phyloP scores from a whole-genome alignment of 2,797 vertebrate species.

The Tapirus indicus region DNA sequence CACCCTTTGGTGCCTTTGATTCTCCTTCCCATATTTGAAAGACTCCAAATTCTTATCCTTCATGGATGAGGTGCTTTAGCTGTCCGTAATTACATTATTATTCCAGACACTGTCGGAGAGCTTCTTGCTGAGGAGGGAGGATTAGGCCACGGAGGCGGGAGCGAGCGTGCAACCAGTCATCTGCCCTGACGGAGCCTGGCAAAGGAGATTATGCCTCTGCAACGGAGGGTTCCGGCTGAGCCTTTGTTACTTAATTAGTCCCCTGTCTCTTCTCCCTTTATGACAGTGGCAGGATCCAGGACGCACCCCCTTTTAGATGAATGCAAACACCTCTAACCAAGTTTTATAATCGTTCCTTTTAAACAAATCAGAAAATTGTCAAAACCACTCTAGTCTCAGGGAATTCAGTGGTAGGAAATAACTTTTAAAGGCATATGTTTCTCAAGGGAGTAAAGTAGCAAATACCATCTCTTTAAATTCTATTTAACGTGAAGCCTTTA shows the following conservation, averaged over 20 bases:
- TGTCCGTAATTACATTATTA: conserved; percentile 77
- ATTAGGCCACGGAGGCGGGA: conserved; percentile 72
- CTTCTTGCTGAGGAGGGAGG: conserved; percentile 66
- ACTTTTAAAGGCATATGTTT: conserved; percentile 71
- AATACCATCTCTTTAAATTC: conserved; percentile 78
- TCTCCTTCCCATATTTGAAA: background rate
- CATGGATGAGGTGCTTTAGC: conserved; percentile 71
- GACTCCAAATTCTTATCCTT: conserved; percentile 68
- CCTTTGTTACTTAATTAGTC: conserved; percentile 75
- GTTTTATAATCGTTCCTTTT: conserved; percentile 60
- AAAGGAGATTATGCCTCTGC: conserved; percentile 78
- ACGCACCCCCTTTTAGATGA: conserved; percentile 7
- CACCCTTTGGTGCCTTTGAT: conserved; percentile 33
- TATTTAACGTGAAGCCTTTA: conserved; percentile 71
- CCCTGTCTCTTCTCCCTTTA: conserved; percentile 71
- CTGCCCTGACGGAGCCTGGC: conserved; percentile 62
- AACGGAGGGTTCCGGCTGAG: conserved; percentile 52
- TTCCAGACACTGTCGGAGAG: conserved; percentile 71
- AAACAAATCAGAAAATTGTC: conserved; percentile 76
- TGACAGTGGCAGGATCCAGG: conserved; percentile 25
- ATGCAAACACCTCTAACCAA: conserved; percentile 58
- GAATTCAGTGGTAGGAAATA: conserved; percentile 34
- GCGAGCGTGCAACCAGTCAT: background rate
- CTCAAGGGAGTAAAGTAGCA: conserved; percentile 54
- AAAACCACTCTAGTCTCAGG: conserved; percentile 26